Conservation (phyloP, 2,113 vertebrate genomes). For the Lophura nycthemera region DNA sequence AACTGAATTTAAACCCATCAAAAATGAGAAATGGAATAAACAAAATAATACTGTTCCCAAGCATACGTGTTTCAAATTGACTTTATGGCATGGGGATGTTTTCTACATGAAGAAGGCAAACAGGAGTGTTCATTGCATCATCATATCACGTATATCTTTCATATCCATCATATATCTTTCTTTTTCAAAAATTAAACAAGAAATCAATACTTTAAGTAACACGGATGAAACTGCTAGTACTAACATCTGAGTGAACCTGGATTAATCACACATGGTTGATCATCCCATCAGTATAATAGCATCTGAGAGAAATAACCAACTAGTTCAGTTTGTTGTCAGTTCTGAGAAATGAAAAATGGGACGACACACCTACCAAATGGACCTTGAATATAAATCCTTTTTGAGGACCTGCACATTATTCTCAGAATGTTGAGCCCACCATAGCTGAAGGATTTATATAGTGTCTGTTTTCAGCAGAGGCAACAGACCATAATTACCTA, state of each 20-base stretch:
- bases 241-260: conserved; percentile 68
- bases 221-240: conserved; percentile 62
- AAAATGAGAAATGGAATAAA: not conserved
- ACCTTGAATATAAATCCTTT: conserved; percentile 73
- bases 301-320: conserved; percentile 73
- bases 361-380: conserved; percentile 59
- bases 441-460: conserved; percentile 73
- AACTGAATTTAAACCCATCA: not conserved
- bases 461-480: conserved; percentile 46
- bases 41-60: not conserved
- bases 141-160: not conserved
- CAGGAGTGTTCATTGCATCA: conserved; percentile 35
- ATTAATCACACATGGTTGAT: conserved; percentile 78
- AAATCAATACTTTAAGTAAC: conserved; percentile 71
- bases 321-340: conserved; percentile 65
- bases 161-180: conserved; percentile 16
- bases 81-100: accelerated
- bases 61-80: not conserved
- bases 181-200: conserved; percentile 66
- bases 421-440: conserved; percentile 63
- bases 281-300: conserved; percentile 62
- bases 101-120: not conserved
- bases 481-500: conserved; percentile 70
- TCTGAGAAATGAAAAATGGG: conserved; percentile 73
- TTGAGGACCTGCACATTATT: conserved; percentile 68